Conservation (phyloP, 64 coral and sea anemone species). For the Anthopleura sola region DNA sequence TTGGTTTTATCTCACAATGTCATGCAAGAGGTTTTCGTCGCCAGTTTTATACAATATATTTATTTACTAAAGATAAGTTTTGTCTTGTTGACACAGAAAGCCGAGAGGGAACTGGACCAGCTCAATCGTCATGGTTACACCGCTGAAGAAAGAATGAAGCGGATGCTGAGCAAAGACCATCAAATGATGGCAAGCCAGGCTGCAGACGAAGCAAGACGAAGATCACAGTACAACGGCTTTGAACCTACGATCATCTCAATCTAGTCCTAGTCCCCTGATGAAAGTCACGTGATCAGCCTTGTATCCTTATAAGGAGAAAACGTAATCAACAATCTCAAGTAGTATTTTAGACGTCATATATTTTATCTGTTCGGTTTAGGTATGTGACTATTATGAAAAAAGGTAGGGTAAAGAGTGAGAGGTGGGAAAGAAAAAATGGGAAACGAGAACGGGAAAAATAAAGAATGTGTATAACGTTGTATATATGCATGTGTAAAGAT, state of each 20-base stretch:
- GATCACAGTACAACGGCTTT: slow-evolving; percentile 50
- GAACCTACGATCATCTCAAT: slow-evolving; percentile 24
- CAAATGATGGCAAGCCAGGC: slow-evolving; percentile 40
- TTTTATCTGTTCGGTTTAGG: not conserved
- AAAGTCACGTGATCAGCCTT: not conserved
- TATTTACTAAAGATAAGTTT: not conserved
- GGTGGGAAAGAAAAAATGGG: not conserved
- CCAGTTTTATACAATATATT: too few relatives aligned
- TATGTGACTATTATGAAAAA: not conserved
- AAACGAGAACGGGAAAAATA: not conserved
- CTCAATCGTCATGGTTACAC: slow-evolving; percentile 42
- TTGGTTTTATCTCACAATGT: not conserved
- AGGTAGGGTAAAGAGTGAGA: not conserved
- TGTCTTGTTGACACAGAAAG: slow-evolving; percentile 49
- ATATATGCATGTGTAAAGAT: too few relatives aligned
- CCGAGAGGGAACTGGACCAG: slow-evolving; percentile 70
- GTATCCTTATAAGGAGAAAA: not conserved
- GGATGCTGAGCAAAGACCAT: slow-evolving; percentile 29
- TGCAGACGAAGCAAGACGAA: slow-evolving; percentile 57
- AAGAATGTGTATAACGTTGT: too few relatives aligned
- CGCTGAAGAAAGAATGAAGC: slow-evolving; percentile 47
- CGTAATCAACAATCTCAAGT: not conserved
- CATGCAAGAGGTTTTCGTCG: too few relatives aligned
- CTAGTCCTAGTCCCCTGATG: not conserved
- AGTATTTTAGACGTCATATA: not conserved